A percentile compares a stretch with the other conserved stretches of the same genome.
phyloP scores from a whole-genome alignment of 2,888 invertebrate genomes.

The Drosophila pseudotakahashii region DNA sequence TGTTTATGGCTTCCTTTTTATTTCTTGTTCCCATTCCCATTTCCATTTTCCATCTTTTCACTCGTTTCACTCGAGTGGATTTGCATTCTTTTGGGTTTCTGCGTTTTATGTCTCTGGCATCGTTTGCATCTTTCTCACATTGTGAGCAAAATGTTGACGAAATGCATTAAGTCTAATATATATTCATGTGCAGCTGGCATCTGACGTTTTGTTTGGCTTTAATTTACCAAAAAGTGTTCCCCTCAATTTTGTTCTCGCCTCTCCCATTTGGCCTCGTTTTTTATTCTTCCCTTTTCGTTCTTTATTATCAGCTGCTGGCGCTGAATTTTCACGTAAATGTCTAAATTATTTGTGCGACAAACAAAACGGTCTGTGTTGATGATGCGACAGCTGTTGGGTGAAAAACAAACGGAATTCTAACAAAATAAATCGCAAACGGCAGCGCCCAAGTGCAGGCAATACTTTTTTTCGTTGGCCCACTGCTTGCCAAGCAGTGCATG shows the following conservation, averaged over 20 bases:
- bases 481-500: conserved; percentile 13
- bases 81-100: conserved; percentile 31
- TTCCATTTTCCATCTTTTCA: conserved; percentile 20
- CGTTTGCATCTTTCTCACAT: conserved; percentile 34
- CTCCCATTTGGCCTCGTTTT: conserved; percentile 7
- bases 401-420: conserved; percentile 11
- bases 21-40: conserved; percentile 9
- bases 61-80: conserved; percentile 34
- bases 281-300: background rate
- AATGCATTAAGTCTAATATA: conserved; percentile 60
- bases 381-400: conserved; percentile 17
- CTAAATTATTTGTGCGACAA: conserved; percentile 67
- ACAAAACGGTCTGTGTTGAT: conserved; percentile 45
- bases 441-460: conserved; percentile 19
- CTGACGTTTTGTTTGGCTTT: conserved; percentile 38
- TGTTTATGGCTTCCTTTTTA: conserved; percentile 41
- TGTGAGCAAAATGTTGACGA: conserved; percentile 53
- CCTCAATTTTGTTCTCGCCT: conserved; percentile 9
- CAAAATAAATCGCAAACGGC: conserved; percentile 3
- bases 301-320: conserved; percentile 13
- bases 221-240: conserved; percentile 41
- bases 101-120: conserved; percentile 42
- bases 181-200: conserved; percentile 42
- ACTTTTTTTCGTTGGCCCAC: conserved; percentile 8
- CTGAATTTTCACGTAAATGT: conserved; percentile 47